Evolutionary conservation across 2,888 invertebrate genomes (phyloP).

Genomic region (Choristoneura rosaceana): DNA sequence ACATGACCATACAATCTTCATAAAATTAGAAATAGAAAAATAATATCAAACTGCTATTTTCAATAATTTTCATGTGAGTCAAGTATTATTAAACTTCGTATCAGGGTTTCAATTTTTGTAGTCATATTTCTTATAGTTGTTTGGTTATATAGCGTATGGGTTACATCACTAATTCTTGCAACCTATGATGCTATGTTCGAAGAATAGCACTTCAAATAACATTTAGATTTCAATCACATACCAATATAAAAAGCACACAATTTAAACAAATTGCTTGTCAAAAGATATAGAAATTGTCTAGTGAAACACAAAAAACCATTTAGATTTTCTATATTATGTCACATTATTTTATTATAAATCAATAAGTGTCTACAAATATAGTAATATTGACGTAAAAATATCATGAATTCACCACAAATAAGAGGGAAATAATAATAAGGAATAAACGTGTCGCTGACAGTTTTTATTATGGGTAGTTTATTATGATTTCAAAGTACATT

Average conservation of each 20-base stretch:
- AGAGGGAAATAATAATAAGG: constrained; percentile 61
- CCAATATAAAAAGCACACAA: constrained; percentile 61
- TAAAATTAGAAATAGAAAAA: constrained; percentile 86
- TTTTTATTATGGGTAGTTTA: constrained; percentile 72
- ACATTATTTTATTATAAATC: constrained; percentile 67
- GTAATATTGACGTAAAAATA: constrained; percentile 64
- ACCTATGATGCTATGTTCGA: constrained; percentile 4
- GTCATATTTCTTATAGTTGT: constrained; percentile 16
- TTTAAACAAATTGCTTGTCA: constrained; percentile 53
- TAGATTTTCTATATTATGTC: constrained; percentile 72
- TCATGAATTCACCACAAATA: constrained; percentile 77
- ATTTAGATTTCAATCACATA: constrained; percentile 35
- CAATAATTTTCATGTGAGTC: constrained; percentile 76
- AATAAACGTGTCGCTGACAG: constrained; percentile 63
- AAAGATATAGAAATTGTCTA: constrained; percentile 62
- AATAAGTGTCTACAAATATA: constrained; percentile 69
- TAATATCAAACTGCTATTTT: constrained; percentile 83
- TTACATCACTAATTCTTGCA: constrained; percentile 21
- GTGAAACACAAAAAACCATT: constrained; percentile 65
- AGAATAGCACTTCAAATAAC: constrained; percentile 21
- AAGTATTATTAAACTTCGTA: constrained; percentile 47
- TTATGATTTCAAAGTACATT: constrained; percentile 71
- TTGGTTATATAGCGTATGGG: constrained; percentile 17
- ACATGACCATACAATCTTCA: constrained; percentile 81
- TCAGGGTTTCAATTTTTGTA: constrained; percentile 7